phyloP scores from a whole-genome alignment of 1,140 invertebrate species.

The Anadara kagoshimensis region DNA sequence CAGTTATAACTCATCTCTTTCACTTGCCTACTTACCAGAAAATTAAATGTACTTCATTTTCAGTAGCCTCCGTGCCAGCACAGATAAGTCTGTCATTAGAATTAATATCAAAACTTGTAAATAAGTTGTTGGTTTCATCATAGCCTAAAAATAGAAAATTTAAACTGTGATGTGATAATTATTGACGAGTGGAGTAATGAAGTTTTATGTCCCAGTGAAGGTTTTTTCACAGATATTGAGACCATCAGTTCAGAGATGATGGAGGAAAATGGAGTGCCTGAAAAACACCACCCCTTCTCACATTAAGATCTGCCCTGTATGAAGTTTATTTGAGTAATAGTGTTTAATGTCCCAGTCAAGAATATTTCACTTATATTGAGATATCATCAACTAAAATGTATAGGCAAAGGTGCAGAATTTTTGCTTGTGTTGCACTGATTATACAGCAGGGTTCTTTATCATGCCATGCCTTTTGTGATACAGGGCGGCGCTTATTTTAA shows the following conservation, averaged over 20 bases:
- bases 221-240: too few species aligned
- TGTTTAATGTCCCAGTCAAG: too few species aligned
- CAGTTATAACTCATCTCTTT: background rate
- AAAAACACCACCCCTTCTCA: background rate
- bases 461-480: too few species aligned
- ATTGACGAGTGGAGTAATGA: background rate
- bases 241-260: background rate
- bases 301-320: background rate
- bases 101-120: slow-evolving; percentile 85
- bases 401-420: background rate
- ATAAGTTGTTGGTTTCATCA: slow-evolving; percentile 17
- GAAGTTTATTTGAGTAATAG: too few species aligned
- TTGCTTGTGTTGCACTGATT: background rate
- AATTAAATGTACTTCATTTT: slow-evolving; percentile 81
- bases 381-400: background rate
- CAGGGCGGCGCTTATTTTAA: too few species aligned
- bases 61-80: slow-evolving; percentile 83
- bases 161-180: background rate
- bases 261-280: background rate
- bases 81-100: slow-evolving; percentile 83
- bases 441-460: too few species aligned
- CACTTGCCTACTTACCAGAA: slow-evolving; percentile 82
- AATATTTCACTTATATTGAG: too few species aligned
- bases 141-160: slow-evolving; percentile 14
- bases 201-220: background rate